Evolutionary conservation across 2,888 invertebrate genomes (phyloP), one percentile per base, ranked within the genome.

Genomic region (Pseudolycoriella hygida): DNA sequence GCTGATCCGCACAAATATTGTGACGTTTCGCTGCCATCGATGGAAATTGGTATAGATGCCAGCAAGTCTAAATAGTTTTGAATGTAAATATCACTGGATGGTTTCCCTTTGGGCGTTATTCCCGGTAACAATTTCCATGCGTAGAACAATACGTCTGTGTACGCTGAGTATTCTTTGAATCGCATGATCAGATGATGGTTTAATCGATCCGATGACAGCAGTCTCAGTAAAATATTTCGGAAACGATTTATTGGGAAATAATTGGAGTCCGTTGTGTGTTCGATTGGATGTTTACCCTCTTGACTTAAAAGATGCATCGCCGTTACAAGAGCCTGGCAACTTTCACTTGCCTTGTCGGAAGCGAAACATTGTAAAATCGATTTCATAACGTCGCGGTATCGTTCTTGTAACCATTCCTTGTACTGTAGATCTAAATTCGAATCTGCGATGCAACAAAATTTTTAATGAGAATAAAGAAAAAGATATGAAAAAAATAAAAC

Each of bases 131-230:
- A 57, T 57, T 73, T 73, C 67, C 87, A 79, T 1, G 77, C 74
- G 57, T 77, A 73, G 57, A 77, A 82, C 49, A 86, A 67, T 15
- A 87, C 73, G 59, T 90, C 89, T 51, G 77, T 72, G 58, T 78
- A 82, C 47, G 74, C 70, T 0, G 80, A 67, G 58, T 79, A 83
- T 61, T 85, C 83, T 56, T 81, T 77, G 57, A 84, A 84, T 52
- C 79, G 73, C 11, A 68, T 63, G 49, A 87, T 73, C 1, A 79
- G 66, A 25, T 69, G 64, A 1, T 68, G 60, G 60, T 77, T 80
- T 19, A 76, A 70, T 42, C 69, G 64, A 40, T 77, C 74, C 1
- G 71, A 66, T 30, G 77, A 76, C 38, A 86, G 60, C 12, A 87
- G 58, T 40, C 73, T 72, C 54, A 69, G 67, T 45, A 87, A 67